Evolutionary conservation across 2,888 invertebrate genomes (phyloP).

Genomic region (Labia minor): DNA sequence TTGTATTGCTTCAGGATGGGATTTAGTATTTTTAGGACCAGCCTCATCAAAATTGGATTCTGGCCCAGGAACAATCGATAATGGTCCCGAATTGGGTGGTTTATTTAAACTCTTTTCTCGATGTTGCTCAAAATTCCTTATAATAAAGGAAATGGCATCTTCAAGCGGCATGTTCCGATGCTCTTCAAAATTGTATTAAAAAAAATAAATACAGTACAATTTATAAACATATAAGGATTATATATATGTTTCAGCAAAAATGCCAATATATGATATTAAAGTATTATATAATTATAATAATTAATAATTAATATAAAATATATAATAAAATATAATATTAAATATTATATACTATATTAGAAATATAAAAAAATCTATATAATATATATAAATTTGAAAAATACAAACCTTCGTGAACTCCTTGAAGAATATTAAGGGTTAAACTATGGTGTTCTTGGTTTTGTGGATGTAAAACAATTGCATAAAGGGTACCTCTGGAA

Average conservation of each 20-base stretch:
- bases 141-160: conserved; percentile 70
- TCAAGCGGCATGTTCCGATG: conserved; percentile 94
- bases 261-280: too few relatives aligned
- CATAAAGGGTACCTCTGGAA: conserved; percentile 78
- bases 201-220: neutral
- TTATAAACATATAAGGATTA: too few relatives aligned
- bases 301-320: conserved; percentile 14
- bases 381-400: conserved; percentile 16
- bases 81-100: conserved; percentile 3
- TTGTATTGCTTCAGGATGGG: conserved; percentile 51
- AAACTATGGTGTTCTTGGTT: conserved; percentile 78
- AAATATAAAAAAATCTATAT: neutral
- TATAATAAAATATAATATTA: conserved; percentile 17
- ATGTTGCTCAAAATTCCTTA: conserved; percentile 54
- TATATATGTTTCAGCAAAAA: too few relatives aligned
- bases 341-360: neutral
- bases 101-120: conserved; percentile 36
- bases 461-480: conserved; percentile 72
- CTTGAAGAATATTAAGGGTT: conserved; percentile 83
- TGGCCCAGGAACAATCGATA: conserved; percentile 38
- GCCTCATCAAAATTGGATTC: conserved; percentile 40
- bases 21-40: conserved; percentile 36
- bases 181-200: conserved; percentile 44
- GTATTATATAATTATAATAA: neutral
- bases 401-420: conserved; percentile 68